phyloP scores from a whole-genome alignment of 2,888 invertebrate genomes.

The Nematopogon swammerdamellus region DNA sequence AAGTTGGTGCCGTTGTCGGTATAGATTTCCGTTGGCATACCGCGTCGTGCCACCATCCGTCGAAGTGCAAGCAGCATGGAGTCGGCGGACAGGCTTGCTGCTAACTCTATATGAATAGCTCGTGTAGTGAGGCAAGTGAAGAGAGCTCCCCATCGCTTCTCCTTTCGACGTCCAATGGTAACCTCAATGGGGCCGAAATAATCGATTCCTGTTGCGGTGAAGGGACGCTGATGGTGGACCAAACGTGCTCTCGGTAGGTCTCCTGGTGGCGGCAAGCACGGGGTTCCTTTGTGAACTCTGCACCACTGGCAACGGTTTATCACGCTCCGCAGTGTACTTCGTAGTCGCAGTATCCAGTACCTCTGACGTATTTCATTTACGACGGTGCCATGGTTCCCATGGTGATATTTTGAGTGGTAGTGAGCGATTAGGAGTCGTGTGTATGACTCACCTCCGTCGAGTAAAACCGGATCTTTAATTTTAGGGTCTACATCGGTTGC shows the following conservation, averaged over 20 bases:
- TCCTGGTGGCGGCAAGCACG: slow-evolving; percentile 6
- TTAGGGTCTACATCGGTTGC: background rate
- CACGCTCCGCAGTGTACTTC: slow-evolving; percentile 5
- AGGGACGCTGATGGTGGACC: background rate
- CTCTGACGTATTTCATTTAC: slow-evolving; percentile 8
- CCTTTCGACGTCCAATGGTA: background rate
- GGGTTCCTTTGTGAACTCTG: slow-evolving; percentile 6
- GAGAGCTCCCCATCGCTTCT: slow-evolving; percentile 9
- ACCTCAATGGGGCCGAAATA: background rate
- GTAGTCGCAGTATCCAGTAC: slow-evolving; percentile 8
- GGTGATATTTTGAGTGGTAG: slow-evolving; percentile 4
- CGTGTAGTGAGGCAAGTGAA: slow-evolving; percentile 15
- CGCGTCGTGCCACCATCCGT: slow-evolving; percentile 1
- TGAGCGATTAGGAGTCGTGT: background rate
- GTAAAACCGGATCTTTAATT: slow-evolving; percentile 1
- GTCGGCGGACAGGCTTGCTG: background rate
- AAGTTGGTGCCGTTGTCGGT: slow-evolving; percentile 10
- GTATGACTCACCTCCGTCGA: background rate
- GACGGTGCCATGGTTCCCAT: slow-evolving; percentile 6
- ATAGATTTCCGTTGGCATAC: slow-evolving; percentile 3
- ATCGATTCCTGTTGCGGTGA: slow-evolving; percentile 4
- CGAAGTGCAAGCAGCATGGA: background rate
- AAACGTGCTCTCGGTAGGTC: slow-evolving; percentile 4
- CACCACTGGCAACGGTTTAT: slow-evolving; percentile 5
- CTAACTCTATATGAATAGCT: slow-evolving; percentile 7